phyloP scores from a whole-genome alignment of 2,113 vertebrate species.

The Chloroceryle aenea region DNA sequence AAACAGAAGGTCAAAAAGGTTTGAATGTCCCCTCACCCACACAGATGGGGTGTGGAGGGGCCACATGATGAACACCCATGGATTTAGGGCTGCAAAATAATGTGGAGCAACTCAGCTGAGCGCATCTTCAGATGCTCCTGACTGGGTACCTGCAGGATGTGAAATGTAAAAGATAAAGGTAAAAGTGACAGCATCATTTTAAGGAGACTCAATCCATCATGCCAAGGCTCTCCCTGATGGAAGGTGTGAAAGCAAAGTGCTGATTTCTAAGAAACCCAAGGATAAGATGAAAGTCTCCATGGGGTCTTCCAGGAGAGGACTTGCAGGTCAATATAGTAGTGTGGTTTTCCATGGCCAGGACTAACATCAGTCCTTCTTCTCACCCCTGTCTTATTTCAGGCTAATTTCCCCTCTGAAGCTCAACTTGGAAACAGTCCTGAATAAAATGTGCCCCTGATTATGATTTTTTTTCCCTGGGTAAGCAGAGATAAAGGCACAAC shows the following conservation, averaged over 20 bases:
- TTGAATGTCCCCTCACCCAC: not conserved
- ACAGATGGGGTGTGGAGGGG: fast-evolving
- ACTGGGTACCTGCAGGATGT: fast-evolving
- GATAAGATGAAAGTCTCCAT: not conserved
- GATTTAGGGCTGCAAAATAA: not conserved
- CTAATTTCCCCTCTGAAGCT: not conserved
- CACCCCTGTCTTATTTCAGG: not conserved
- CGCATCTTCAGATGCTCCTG: not conserved
- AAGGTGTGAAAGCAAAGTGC: not conserved
- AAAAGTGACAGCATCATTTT: not conserved
- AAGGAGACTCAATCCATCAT: not conserved
- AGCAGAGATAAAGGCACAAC: not conserved
- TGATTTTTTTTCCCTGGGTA: not conserved
- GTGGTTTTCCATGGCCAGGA: not conserved
- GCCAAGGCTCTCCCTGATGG: not conserved
- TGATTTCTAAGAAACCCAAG: not conserved
- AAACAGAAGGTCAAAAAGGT: not conserved
- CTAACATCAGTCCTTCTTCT: not conserved
- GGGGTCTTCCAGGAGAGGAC: not conserved
- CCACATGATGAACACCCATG: fast-evolving
- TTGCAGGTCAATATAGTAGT: fast-evolving
- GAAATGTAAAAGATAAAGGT: not conserved
- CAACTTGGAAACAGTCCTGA: not conserved
- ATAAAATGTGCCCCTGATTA: not conserved
- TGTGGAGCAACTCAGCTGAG: fast-evolving